phyloP scores from a whole-genome alignment of 23 tunicate genomes.

The Pegea sp. region DNA sequence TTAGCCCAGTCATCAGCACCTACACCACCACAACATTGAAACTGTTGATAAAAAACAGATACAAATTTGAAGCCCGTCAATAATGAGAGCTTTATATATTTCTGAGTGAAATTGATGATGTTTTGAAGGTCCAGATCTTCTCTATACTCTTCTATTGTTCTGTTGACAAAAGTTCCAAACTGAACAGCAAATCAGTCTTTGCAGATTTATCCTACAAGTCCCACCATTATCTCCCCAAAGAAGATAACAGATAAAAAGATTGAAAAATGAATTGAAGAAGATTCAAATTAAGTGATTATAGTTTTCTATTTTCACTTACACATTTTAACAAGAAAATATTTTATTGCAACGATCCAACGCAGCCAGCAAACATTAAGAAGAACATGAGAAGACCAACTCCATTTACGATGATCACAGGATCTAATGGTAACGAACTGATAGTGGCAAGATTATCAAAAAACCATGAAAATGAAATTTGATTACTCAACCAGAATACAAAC shows the following conservation, averaged over 20 bases:
- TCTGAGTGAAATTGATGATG: conserved; percentile 35
- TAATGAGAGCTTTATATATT: too few relatives aligned
- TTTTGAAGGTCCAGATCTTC: conserved; percentile 76
- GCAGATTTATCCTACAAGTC: conserved; percentile 54
- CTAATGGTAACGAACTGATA: conserved; percentile 63
- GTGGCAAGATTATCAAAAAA: conserved; percentile 40
- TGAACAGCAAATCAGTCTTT: conserved; percentile 55
- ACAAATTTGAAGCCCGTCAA: too few relatives aligned
- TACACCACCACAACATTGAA: conserved; percentile 44
- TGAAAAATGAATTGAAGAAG: conserved; percentile 24
- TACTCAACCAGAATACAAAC: too few relatives aligned
- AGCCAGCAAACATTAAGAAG: conserved; percentile 68
- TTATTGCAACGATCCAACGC: conserved; percentile 84
- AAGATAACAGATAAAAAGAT: conserved; percentile 44
- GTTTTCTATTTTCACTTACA: conserved; percentile 30
- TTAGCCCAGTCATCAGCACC: conserved; percentile 83
- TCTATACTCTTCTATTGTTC: conserved; percentile 43
- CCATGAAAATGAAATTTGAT: conserved; percentile 49
- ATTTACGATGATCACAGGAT: conserved; percentile 73
- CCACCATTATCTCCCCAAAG: conserved; percentile 52
- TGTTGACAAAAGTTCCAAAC: conserved; percentile 50
- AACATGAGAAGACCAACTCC: conserved; percentile 64
- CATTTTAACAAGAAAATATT: conserved; percentile 70
- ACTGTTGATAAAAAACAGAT: conserved; percentile 8
- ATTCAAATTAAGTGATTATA: not conserved